Conservation (phyloP, 2,888 invertebrate species). For the Scaptomyza reducta region DNA sequence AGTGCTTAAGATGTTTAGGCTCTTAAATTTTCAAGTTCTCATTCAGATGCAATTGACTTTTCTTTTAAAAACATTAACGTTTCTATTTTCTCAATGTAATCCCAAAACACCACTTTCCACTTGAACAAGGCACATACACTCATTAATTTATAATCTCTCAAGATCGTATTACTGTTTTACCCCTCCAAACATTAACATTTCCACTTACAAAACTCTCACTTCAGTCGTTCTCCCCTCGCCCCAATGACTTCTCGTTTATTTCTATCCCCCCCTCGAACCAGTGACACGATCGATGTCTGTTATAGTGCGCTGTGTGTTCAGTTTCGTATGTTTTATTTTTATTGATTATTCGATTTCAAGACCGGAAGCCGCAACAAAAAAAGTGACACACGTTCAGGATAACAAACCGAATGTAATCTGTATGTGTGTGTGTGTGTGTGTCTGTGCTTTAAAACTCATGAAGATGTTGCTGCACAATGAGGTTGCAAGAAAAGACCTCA, state of each 20-base stretch:
- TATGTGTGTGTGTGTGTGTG: not conserved
- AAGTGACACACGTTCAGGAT: slow-evolving; percentile 57
- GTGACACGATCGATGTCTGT: slow-evolving; percentile 66
- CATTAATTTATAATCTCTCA: slow-evolving; percentile 21
- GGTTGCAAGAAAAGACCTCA: slow-evolving; percentile 34
- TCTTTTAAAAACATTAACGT: not conserved
- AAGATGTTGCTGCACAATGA: slow-evolving; percentile 35
- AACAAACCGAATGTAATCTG: slow-evolving; percentile 36
- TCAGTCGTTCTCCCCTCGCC: not conserved
- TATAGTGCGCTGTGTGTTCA: slow-evolving; percentile 41
- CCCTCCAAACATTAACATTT: slow-evolving; percentile 11
- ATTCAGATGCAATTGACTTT: slow-evolving; percentile 13
- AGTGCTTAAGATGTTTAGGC: not conserved
- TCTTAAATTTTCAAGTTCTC: not conserved
- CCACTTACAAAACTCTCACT: slow-evolving; percentile 23
- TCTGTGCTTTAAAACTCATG: slow-evolving; percentile 24
- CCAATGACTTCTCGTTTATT: slow-evolving; percentile 40
- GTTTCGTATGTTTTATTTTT: slow-evolving; percentile 27
- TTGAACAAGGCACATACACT: not conserved
- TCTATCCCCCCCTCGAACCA: not conserved
- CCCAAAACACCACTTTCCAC: slow-evolving; percentile 21
- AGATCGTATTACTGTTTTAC: slow-evolving; percentile 14
- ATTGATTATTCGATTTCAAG: slow-evolving; percentile 69
- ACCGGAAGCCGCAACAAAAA: slow-evolving; percentile 66
- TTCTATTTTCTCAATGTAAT: slow-evolving; percentile 17